Base-by-base conservation (phyloP, 2,113 vertebrate species). In the Prochilodus magdalenae region DNA sequence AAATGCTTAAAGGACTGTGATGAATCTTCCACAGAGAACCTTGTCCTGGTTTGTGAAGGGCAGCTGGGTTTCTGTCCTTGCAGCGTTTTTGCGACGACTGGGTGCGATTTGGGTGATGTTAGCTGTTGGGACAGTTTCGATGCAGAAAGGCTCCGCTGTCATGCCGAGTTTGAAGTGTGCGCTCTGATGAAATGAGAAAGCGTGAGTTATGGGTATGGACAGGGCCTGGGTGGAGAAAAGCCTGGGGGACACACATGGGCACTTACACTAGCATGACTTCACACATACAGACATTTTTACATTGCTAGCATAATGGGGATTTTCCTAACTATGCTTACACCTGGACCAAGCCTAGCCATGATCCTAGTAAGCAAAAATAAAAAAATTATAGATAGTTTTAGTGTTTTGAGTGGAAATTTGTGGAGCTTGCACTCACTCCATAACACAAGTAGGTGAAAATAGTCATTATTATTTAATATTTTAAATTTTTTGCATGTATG, bases 111-210 rank as follows among this genome's bases (percentile, higher is more conserved):
- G 40, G 57, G 22, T 85, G 83, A 82, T 36, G 53, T 73, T 60
- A 78, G 79, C 83, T 47, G 33, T 77, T 67, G 67, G 79, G 67
- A 77, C 73, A 66, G 69, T 55, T 73, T 69, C 1, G 51, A 78
- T 16, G 60, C 71, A 81, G 79, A 57, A 77, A 67, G 60, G 60
- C 79, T 67, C 5, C 60, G 18, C 73, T 84, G 83, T 77, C 83
- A 55, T 40, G 51, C 33, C 15, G 44, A 66, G 59, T 84, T 81
- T 81, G 27, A 47, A 74, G 69, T 60, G 36, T 53, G n/a, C 53
- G 75, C 51, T 49, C 33, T 81, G 67, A 85, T 74, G 44, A 51
- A 55, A 22, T 65, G 20, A 67, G 72, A 44, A 65, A 65, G 24
- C 59, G 26, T 65, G 65, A 47, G 44, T 81, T 72, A 81, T 77